Base-by-base conservation (phyloP, 64 coral and sea anemone species). In the Stylophora pistillata region DNA sequence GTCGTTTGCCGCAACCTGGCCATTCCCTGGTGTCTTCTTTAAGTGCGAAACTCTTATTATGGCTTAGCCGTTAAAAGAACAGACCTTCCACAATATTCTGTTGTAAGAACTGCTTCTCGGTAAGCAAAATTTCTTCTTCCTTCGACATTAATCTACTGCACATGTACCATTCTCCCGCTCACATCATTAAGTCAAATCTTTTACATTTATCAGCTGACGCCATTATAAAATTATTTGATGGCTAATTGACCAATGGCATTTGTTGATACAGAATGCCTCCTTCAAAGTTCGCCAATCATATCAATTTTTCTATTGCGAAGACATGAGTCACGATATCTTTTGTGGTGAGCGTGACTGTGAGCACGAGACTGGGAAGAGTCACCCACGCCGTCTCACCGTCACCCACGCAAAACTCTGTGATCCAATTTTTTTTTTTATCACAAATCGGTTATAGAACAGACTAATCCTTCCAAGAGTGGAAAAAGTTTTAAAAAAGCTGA, bases 221-320 rank as follows among this genome's bases (percentile, higher is more conserved):
- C 80, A 84, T 84, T 84, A 84, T 70, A 29, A 84, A 84, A 33
- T 84, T 84, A 84, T 84, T 84, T 84, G 2, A 53, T n/a, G 23
- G 21, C 47, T 11, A 84, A n/a, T 27, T 68, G 61, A 70, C 80
- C 80, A 84, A 84, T 84, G 28, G 62, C 10, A 5, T 70, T 16
- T 10, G 11, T 53, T 34, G 27, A 53, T 25, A 69, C 4, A 84
- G 60, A 84, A 84, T 84, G 0, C 23, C 59, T 26, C 62, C 69
- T 84, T 6, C 13, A 15, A 2, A 5, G 80, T 26, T 1, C 27
- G 23, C 80, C 80, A 84, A 84, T 84, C 80, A 84, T 4, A 69
- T 68, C 12, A 10, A 34, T 52, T 23, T 60, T 69, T 68, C 62
- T 23, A 68, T 28, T 15, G 18, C n/a, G 20, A 26, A 9, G 1